Base-by-base conservation (phyloP, 2,113 vertebrate genomes). In the Saccopteryx bilineata region DNA sequence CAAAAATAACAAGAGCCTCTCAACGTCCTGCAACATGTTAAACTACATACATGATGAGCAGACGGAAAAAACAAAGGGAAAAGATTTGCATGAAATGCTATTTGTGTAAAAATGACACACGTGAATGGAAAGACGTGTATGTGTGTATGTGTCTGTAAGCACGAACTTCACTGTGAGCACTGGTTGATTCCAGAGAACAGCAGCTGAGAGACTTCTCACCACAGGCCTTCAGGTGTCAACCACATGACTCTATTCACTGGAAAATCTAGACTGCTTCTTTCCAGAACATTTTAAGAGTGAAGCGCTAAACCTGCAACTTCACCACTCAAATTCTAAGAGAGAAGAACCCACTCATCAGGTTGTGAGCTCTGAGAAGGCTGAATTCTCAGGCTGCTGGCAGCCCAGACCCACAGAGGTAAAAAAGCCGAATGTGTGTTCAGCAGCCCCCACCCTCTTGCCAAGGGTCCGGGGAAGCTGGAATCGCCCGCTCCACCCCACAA, bases 131-230 rank as follows among this genome's bases (percentile, higher is more conserved):
- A 46, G 15, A 8, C 5, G 1, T 26, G 19, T 8, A 12, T 6
- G 3, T 0, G 13, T 3, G 2, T 1, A 3, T 5, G 12, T n/a
- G 46, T 26, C 68, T 12, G 63, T 9, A 13, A 2, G 9, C 7
- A 0, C 3, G 3, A 31, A 28, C 7, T 10, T 33, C 48, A 58
- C 61, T 11, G 14, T 12, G 0, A 63, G 1, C 18, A 24, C 1
- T 54, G 54, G 17, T 26, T 50, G 52, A 50, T 26, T 6, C 13
- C 33, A 46, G n/a, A 71, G 46, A 39, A 76, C 33, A 8, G 12
- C 0, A 3, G 63, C 33, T 21, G 3, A 48, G 1, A 5, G 60
- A 13, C 15, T 21, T n/a, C 68, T 87, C 48, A 26, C 18, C 2
- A 2, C 4, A 17, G 65, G 18, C 28, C 48, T 24, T 54, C 17